A percentile compares a stretch with the other conserved stretches of the same genome.
Conservation (phyloP, 2,888 invertebrate genomes). For the Scelioninae gen. 2 region DNA sequence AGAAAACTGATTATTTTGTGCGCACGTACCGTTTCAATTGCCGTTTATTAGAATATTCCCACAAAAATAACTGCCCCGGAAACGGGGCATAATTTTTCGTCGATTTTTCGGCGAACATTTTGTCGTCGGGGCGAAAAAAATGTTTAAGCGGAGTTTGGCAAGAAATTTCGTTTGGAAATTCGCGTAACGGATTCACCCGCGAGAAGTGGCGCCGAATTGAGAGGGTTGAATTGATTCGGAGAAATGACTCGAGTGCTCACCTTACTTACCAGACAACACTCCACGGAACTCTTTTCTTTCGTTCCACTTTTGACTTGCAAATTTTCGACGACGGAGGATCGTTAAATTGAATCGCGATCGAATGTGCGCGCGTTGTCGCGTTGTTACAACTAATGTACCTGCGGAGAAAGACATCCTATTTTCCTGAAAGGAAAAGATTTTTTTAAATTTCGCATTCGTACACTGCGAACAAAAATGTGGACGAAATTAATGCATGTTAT, state of each 20-base stretch:
- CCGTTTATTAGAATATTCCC: no score
- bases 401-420: conserved; percentile 26
- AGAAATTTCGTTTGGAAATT: conserved; percentile 70
- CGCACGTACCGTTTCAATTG: no score
- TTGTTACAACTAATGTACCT: conserved; percentile 34
- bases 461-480: no score
- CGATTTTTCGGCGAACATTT: no score
- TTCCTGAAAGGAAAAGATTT: conserved; percentile 5
- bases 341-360: conserved; percentile 52
- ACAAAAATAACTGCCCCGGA: no score
- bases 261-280: conserved; percentile 57
- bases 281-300: conserved; percentile 43
- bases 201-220: conserved; percentile 70
- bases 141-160: conserved; percentile 63
- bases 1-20: no score
- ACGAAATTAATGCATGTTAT: no score
- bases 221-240: conserved; percentile 68
- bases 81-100: no score
- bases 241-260: conserved; percentile 70
- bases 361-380: conserved; percentile 40
- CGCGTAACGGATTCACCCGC: conserved; percentile 72
- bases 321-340: conserved; percentile 34
- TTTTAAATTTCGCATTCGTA: not conserved
- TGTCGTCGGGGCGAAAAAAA: conserved; percentile 7
- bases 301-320: conserved; percentile 51